Base-by-base conservation (phyloP, 37 sponge, comb jelly and placozoan species). In the Theonella swinhoei region DNA sequence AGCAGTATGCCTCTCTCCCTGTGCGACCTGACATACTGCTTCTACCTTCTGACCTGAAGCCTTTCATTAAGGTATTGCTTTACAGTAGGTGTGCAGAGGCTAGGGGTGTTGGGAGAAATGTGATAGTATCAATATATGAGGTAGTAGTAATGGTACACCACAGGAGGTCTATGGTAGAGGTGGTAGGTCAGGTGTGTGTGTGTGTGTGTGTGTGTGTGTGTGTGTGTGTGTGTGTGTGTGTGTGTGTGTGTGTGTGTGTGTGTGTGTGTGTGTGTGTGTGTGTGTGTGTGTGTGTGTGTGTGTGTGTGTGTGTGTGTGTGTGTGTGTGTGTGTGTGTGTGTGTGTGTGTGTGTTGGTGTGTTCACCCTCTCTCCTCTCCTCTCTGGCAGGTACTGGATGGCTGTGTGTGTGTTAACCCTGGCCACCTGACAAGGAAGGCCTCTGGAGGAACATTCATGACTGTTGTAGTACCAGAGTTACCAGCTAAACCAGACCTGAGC, bases 11-110 rank as follows among this genome's bases (percentile, higher is more conserved):
- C 9, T 11, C 9, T 4, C 34, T 93, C 8, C 87, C 87, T 9
- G 82, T 64, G 26, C 59, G 68, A 60, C 94, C 94, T 34, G 90
- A 93, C 73, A 23, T 93, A 19, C 76, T 93, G 29, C 19, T 93
- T 19, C 72, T 93, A 0, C 90, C 94, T 3, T 93, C 94, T n/a
- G 87, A 89, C 26, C 81, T 93, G 62, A 89, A 87, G 60, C 90
- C 87, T 0, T 93, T 93, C 77, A 71, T 54, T 17, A 93, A 93
- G 88, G 94, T 92, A 26, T 37, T 25, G n/a, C n/a, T n/a, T n/a
- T n/a, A n/a, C n/a, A n/a, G n/a, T n/a, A n/a, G n/a, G n/a, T n/a
- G n/a, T n/a, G n/a, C n/a, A n/a, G n/a, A n/a, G n/a, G n/a, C n/a
- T n/a, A n/a, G n/a, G n/a, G n/a, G n/a, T n/a, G n/a, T n/a, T n/a